These are phyloP conservation scores for Albula glossodonta DNA, from an alignment of 2,113 vertebrate genomes.

Conservation along the genomic window DNA sequence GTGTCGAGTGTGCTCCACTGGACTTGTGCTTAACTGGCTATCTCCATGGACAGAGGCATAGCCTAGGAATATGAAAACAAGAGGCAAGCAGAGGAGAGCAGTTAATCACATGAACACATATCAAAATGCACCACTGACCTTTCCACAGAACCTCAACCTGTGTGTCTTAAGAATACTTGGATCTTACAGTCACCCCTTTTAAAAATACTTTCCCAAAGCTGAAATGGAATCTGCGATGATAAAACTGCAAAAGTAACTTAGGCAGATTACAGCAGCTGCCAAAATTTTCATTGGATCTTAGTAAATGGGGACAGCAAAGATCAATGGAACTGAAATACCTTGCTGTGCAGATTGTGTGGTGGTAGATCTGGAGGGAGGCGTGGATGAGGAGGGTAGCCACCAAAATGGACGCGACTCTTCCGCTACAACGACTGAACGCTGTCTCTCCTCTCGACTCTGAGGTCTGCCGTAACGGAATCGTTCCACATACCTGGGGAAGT, in stretches of 20 bases:
- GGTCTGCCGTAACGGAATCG: slow-evolving; percentile 81
- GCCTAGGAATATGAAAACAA: not conserved
- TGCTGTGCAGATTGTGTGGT: slow-evolving; percentile 40
- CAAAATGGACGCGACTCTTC: slow-evolving; percentile 68
- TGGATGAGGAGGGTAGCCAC: slow-evolving; percentile 70
- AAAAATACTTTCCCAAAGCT: not conserved
- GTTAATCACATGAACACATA: not conserved
- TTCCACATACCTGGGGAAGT: slow-evolving; percentile 72
- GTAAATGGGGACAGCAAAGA: not conserved
- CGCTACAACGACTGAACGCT: slow-evolving; percentile 30
- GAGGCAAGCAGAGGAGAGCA: not conserved
- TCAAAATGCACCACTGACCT: not conserved
- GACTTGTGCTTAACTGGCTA: slow-evolving; percentile 25
- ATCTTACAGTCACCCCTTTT: not conserved
- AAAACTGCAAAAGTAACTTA: not conserved
- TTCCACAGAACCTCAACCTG: too few species aligned
- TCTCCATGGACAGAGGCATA: slow-evolving; percentile 20
- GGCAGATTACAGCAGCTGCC: not conserved
- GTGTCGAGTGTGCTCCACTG: slow-evolving; percentile 13
- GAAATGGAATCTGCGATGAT: not conserved
- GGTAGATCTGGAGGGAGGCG: slow-evolving; percentile 51
- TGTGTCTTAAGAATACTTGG: not conserved
- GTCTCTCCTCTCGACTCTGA: slow-evolving; percentile 75
- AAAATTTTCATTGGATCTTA: not conserved
- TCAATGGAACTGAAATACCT: slow-evolving; percentile 35